phyloP scores from a whole-genome alignment of 2,888 invertebrate species.

The Spilosoma lubricipeda region DNA sequence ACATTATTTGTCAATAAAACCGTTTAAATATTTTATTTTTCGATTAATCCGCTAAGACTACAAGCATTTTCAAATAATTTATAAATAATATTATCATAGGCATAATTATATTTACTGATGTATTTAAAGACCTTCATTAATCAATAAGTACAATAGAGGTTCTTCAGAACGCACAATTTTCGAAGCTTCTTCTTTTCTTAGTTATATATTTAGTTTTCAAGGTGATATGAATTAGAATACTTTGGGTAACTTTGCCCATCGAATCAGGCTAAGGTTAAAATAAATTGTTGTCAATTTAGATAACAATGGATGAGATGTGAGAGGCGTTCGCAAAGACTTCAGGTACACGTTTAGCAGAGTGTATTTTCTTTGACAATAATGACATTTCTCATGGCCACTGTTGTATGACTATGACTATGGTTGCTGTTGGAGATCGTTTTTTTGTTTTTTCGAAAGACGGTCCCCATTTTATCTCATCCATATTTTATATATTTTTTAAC shows the following conservation, averaged over 20 bases:
- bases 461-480: no score
- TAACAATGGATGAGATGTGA: conserved; percentile 58
- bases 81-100: no score
- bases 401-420: no score
- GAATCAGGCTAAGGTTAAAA: conserved; percentile 69
- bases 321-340: conserved; percentile 21
- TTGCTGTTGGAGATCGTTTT: no score
- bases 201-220: conserved; percentile 42
- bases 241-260: conserved; percentile 51
- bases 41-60: neutral
- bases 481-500: no score
- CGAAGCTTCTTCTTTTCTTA: neutral
- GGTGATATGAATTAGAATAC: conserved; percentile 71
- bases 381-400: conserved; percentile 31
- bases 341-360: conserved; percentile 25
- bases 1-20: no score
- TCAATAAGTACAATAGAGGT: neutral
- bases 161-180: neutral
- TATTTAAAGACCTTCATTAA: neutral
- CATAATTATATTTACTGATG: neutral
- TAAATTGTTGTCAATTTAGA: conserved; percentile 66
- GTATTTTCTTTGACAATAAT: conserved; percentile 32
- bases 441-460: no score
- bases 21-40: no score
- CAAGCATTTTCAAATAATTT: no score